These are phyloP conservation scores for Agrotis ipsilon DNA, from an alignment of 2,888 invertebrate genomes.

Conservation along the genomic window DNA sequence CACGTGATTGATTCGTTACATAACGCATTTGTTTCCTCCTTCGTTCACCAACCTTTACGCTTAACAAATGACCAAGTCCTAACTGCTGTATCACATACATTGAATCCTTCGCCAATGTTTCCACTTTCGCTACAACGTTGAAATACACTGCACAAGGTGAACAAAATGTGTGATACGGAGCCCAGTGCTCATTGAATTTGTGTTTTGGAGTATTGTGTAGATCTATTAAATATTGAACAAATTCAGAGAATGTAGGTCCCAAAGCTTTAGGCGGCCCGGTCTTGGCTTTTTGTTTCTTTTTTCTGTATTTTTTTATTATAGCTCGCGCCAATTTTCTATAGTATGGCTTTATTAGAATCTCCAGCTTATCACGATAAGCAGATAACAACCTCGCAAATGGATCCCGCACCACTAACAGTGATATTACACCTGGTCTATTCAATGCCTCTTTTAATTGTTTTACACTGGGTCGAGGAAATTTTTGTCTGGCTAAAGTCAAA, in stretches of 20 bases:
- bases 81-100: slow-evolving; percentile 92
- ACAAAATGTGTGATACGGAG: slow-evolving; percentile 92
- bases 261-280: slow-evolving; percentile 82
- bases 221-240: slow-evolving; percentile 93
- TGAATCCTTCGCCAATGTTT: slow-evolving; percentile 91
- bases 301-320: slow-evolving; percentile 92
- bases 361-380: slow-evolving; percentile 94
- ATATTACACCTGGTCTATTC: slow-evolving; percentile 91
- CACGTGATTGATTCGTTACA: slow-evolving; percentile 89
- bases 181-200: slow-evolving; percentile 92
- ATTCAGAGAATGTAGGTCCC: slow-evolving; percentile 93
- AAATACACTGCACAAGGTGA: slow-evolving; percentile 93
- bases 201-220: slow-evolving; percentile 83
- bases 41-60: slow-evolving; percentile 86
- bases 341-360: slow-evolving; percentile 93
- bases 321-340: slow-evolving; percentile 93
- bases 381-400: slow-evolving; percentile 94
- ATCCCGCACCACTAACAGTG: slow-evolving; percentile 93
- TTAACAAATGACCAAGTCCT: slow-evolving; percentile 89
- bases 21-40: slow-evolving; percentile 89
- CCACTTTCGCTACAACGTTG: slow-evolving; percentile 92
- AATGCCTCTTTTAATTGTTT: slow-evolving; percentile 92
- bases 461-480: slow-evolving; percentile 93
- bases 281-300: slow-evolving; percentile 73
- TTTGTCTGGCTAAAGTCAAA: slow-evolving; percentile 92